These are phyloP conservation scores for Zhengitettix transpicula DNA, from an alignment of 2,888 invertebrate species.

Conservation along the genomic window DNA sequence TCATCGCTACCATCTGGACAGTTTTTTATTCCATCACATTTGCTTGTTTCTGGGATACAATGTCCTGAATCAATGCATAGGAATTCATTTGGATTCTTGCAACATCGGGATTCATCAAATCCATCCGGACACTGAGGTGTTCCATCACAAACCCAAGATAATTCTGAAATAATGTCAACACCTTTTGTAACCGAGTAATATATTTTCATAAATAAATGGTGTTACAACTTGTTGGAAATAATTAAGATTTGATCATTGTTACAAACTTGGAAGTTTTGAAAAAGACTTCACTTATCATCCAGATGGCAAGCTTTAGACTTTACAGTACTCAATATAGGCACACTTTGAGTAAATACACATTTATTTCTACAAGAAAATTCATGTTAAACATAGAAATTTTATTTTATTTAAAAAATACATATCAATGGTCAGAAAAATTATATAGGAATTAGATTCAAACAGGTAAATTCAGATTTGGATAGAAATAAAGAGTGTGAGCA, in stretches of 20 bases:
- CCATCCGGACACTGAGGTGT: conserved; percentile 48
- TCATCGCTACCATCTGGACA: conserved; percentile 75
- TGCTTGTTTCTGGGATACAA: conserved; percentile 46
- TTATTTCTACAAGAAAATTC: too few relatives aligned
- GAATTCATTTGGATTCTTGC: conserved; percentile 39
- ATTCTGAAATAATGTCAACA: not conserved
- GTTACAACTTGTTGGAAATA: not conserved
- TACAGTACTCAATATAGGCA: too few relatives aligned
- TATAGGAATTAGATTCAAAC: too few relatives aligned
- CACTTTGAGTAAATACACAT: too few relatives aligned
- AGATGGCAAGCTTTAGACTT: too few relatives aligned
- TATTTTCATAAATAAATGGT: not conserved
- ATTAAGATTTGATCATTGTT: not conserved
- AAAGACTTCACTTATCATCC: too few relatives aligned
- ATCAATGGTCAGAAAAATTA: too few relatives aligned
- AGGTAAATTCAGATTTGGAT: too few relatives aligned
- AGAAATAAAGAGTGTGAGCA: too few relatives aligned
- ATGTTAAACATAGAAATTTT: too few relatives aligned
- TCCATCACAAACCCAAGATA: conserved; percentile 33
- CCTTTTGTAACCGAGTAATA: not conserved
- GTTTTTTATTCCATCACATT: conserved; percentile 63
- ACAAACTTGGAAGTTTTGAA: too few relatives aligned
- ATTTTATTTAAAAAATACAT: too few relatives aligned
- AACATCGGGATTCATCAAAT: conserved; percentile 51
- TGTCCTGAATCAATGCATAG: conserved; percentile 56